Percentiles rank a stretch among this genome's conserved stretches.
Conservation (phyloP, 30 jellyfish, hydroid and myxozoan genomes). For the Turritopsis rubra region DNA sequence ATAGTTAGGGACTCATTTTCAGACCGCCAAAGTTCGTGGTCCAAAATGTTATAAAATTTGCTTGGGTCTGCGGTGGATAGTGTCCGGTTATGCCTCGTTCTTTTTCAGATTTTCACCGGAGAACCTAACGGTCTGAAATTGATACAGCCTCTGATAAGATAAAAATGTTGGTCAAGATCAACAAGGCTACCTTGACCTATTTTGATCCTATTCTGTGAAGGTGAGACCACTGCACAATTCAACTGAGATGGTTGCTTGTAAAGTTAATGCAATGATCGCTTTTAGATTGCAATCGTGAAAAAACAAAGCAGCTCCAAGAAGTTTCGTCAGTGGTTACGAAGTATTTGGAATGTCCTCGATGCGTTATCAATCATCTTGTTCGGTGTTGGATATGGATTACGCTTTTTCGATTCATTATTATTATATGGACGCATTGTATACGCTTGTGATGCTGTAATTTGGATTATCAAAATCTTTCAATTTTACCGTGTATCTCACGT, state of each 20-base stretch:
- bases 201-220: too few relatives aligned
- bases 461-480: constrained; percentile 54
- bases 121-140: too few relatives aligned
- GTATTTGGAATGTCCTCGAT: constrained; percentile 60
- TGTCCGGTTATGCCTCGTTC: too few relatives aligned
- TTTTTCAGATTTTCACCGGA: too few relatives aligned
- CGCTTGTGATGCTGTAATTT: constrained; percentile 50
- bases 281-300: not conserved
- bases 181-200: too few relatives aligned
- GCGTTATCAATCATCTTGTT: constrained; percentile 35
- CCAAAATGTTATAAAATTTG: too few relatives aligned
- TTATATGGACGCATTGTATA: constrained; percentile 30
- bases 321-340: not conserved
- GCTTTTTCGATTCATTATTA: constrained; percentile 9
- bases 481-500: constrained; percentile 60
- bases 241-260: too few relatives aligned
- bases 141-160: too few relatives aligned
- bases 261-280: not conserved
- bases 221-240: not conserved
- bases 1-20: too few relatives aligned
- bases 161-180: too few relatives aligned
- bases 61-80: too few relatives aligned
- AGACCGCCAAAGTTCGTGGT: too few relatives aligned
- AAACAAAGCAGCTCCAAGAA: not conserved
- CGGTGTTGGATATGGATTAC: constrained; percentile 43